phyloP scores from a whole-genome alignment of 2,113 vertebrate genomes.

The Pantherophis guttatus region DNA sequence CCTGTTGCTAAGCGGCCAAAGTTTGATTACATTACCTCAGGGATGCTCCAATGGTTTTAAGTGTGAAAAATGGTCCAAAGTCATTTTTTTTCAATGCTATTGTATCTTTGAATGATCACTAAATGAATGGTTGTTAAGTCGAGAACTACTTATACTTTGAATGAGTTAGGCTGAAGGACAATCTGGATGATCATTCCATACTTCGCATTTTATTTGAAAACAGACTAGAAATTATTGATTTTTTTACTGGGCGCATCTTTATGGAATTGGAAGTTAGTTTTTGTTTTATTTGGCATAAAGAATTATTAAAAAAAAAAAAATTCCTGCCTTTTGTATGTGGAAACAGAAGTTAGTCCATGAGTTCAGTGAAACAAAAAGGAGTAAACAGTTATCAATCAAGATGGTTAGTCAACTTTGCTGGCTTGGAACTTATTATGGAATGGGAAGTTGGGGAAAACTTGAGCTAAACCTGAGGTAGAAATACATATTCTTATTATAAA shows the following conservation, averaged over 20 bases:
- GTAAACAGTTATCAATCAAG: neutral
- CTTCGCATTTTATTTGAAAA: neutral
- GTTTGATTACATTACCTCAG: neutral
- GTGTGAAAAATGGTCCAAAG: too few relatives aligned
- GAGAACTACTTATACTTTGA: neutral
- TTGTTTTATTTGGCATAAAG: neutral
- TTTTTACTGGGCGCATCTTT: neutral
- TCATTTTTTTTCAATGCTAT: too few relatives aligned
- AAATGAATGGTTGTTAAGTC: too few relatives aligned
- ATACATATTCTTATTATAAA: neutral
- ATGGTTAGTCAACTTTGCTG: neutral
- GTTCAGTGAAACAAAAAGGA: neutral
- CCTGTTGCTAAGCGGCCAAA: neutral
- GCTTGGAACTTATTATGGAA: neutral
- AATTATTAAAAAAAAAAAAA: neutral
- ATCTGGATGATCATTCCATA: neutral
- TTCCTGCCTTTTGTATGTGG: neutral
- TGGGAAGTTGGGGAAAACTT: neutral
- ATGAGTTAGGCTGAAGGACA: neutral
- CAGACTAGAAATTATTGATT: neutral
- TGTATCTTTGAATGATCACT: too few relatives aligned
- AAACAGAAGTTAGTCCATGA: neutral
- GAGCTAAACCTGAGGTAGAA: neutral
- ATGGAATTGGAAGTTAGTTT: neutral
- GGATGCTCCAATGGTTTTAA: neutral